phyloP scores from a whole-genome alignment of 2,113 vertebrate genomes.

The Hippocampus mohnikei region DNA sequence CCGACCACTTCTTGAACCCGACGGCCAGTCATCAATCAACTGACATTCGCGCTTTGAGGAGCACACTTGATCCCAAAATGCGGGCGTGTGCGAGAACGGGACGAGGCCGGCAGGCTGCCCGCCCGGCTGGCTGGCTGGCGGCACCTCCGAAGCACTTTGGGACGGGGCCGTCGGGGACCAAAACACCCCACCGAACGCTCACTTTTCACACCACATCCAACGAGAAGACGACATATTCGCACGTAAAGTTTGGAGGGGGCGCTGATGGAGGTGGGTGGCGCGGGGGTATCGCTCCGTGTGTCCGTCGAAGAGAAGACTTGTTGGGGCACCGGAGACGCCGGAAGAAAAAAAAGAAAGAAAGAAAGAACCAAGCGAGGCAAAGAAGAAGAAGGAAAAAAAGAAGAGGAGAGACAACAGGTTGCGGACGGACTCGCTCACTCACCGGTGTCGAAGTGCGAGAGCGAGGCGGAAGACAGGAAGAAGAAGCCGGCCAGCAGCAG shows the following conservation, averaged over 20 bases:
- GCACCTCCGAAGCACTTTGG: neutral
- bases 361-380: neutral
- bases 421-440: conserved; percentile 36
- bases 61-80: neutral
- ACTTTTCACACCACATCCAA: neutral
- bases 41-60: neutral
- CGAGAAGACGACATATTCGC: neutral
- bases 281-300: neutral
- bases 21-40: no score
- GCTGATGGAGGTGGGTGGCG: neutral
- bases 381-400: neutral
- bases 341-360: neutral
- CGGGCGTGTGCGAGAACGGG: neutral
- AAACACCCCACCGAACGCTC: neutral
- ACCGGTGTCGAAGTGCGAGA: conserved; percentile 73
- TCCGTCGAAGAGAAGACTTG: neutral
- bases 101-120: no score
- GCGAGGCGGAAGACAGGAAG: conserved; percentile 50
- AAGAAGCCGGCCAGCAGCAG: conserved; percentile 67
- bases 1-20: no score
- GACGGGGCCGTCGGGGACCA: neutral
- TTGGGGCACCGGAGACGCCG: neutral
- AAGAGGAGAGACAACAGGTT: neutral
- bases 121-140: no score
- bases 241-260: neutral